Evolutionary conservation across 2,113 vertebrate genomes (phyloP).

Genomic region (Chaetodon auriga): DNA sequence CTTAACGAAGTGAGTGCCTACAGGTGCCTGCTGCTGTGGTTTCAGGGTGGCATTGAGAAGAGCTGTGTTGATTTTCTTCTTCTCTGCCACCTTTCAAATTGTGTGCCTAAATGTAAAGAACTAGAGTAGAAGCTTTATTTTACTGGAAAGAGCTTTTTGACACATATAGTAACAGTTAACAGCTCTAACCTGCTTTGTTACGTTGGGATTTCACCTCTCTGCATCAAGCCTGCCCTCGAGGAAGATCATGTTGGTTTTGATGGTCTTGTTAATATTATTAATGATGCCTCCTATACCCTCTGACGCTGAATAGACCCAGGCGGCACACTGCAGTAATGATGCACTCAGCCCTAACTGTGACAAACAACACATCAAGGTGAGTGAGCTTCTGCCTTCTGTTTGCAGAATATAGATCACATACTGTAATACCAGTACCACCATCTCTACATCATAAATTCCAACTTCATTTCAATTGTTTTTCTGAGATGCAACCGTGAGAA

Average conservation of each 20-base stretch:
- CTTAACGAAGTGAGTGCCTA: slow-evolving; percentile 43
- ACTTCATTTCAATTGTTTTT: not conserved
- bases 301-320: slow-evolving; percentile 8
- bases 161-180: not conserved
- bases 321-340: slow-evolving; percentile 26
- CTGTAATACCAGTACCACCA: not conserved
- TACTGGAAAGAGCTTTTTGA: not conserved
- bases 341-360: slow-evolving; percentile 40
- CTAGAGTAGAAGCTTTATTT: not conserved
- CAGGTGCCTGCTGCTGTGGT: slow-evolving; percentile 55
- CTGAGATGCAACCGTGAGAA: not conserved
- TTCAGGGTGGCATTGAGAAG: not conserved
- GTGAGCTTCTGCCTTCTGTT: not conserved
- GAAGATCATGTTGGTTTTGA: slow-evolving; percentile 9
- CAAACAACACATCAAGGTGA: slow-evolving; percentile 43
- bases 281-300: slow-evolving; percentile 36
- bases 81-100: not conserved
- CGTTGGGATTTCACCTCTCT: not conserved
- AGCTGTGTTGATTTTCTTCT: not conserved
- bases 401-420: slow-evolving; percentile 13
- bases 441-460: not conserved
- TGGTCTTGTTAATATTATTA: slow-evolving; percentile 67
- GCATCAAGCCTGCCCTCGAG: slow-evolving; percentile 31
- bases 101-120: not conserved
- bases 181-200: not conserved